Base-by-base conservation (phyloP, 2,113 vertebrate species). In the Falcunculus frontatus region DNA sequence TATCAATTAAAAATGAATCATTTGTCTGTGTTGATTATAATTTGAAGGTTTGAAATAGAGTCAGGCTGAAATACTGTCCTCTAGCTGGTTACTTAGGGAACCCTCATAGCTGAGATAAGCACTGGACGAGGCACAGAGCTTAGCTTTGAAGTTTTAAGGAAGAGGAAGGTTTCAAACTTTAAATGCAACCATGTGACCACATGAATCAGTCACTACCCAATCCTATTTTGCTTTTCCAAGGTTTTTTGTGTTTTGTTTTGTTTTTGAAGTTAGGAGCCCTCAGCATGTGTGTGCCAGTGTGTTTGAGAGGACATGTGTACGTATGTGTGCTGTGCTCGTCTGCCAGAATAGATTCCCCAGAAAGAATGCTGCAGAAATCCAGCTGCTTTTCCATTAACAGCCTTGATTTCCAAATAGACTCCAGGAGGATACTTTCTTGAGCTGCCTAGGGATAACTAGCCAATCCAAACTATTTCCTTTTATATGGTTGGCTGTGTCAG, bases 361-460 rank as follows among this genome's bases (percentile, higher is more conserved):
- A 83, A 94, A 76, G 84, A 94, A n/a, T 46, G 75, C 85, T 81
- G 83, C 88, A 93, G 93, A 92, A 96, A 92, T 84, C 92, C 95
- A 94, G 88, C 96, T 96, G 93, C 60, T 96, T 95, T 97, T 96
- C 95, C 88, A 95, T 90, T 96, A 96, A 41, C 88, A 93, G 93
- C 79, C 87, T 93, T 86, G 82, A 80, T 96, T 93, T 94, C 88
- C 16, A 1, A 93, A 86, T 77, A 88, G 83, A 92, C 83, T 96
- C 90, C 85, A 88, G 87, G 85, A 96, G 82, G 74, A 93, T 63
- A 81, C 90, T 93, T 96, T 93, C 64, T 79, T 70, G 79, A 84
- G 85, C 92, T 86, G 83, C 87, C 88, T 91, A 90, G 79, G 83
- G 95, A 92, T 84, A 90, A 68, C 79, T 74, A 78, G 79, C 88